Conservation (phyloP, 2,888 invertebrate species). For the Eurytoma californica region DNA sequence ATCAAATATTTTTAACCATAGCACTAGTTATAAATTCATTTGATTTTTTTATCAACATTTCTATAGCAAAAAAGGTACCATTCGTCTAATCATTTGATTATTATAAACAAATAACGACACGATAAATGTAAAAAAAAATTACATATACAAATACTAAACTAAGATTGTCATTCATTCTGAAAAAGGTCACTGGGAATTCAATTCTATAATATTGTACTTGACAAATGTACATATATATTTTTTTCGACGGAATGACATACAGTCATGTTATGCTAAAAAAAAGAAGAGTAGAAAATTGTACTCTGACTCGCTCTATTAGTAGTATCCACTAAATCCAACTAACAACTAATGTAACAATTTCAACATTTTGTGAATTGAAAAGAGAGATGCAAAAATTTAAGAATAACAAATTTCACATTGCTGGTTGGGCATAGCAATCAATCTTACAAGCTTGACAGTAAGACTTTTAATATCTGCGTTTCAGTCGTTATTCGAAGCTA, state of each 20-base stretch:
- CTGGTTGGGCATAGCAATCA: neutral
- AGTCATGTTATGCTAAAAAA: conserved; percentile 19
- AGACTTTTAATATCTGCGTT: conserved; percentile 40
- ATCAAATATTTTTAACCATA: conserved; percentile 28
- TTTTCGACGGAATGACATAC: conserved; percentile 42
- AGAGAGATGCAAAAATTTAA: conserved; percentile 14
- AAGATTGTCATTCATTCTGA: conserved; percentile 48
- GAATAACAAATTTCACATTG: conserved; percentile 14
- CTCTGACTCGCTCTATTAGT: neutral
- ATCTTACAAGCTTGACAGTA: conserved; percentile 47
- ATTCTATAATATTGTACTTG: conserved; percentile 19
- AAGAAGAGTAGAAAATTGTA: conserved; percentile 39
- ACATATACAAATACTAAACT: conserved; percentile 34
- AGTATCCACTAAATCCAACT: conserved; percentile 13
- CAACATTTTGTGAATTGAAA: conserved; percentile 26
- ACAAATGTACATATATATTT: conserved; percentile 27
- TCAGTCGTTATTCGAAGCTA: conserved; percentile 48
- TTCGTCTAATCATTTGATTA: conserved; percentile 20
- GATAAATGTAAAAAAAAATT: conserved; percentile 41
- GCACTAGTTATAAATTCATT: conserved; percentile 40
- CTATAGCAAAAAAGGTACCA: conserved; percentile 16
- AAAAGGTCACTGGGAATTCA: conserved; percentile 37
- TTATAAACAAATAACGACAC: conserved; percentile 24
- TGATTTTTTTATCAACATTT: conserved; percentile 33
- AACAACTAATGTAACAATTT: conserved; percentile 31